Evolutionary conservation across 2,113 vertebrate genomes (phyloP).

Genomic region (Pluvianellus socialis): DNA sequence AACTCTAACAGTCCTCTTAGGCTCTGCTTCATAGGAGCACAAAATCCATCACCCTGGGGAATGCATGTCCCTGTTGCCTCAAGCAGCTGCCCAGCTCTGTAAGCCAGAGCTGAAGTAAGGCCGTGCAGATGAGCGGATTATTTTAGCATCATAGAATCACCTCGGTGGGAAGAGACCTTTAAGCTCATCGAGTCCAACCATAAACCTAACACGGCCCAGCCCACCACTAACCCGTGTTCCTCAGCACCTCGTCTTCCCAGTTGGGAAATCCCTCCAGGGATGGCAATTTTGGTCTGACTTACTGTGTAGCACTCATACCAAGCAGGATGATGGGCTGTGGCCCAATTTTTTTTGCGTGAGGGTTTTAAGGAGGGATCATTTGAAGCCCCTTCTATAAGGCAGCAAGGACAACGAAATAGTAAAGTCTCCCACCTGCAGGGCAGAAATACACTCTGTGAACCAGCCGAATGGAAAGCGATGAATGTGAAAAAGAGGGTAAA

Average conservation of each 20-base stretch:
- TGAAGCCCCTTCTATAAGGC: not conserved
- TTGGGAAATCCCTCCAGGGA: too few relatives aligned
- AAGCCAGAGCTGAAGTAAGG: not conserved
- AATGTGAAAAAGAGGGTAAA: not conserved
- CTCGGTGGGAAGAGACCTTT: too few relatives aligned
- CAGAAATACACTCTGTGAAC: not conserved
- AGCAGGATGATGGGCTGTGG: not conserved
- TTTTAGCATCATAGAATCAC: not conserved
- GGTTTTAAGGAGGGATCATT: not conserved
- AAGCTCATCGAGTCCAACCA: too few relatives aligned
- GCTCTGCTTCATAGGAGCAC: too few relatives aligned
- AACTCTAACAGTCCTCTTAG: too few relatives aligned
- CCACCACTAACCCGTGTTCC: too few relatives aligned
- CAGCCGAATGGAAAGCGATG: not conserved
- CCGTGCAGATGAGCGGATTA: accelerated
- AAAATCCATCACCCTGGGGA: not conserved
- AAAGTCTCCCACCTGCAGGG: not conserved
- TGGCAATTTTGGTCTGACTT: not conserved
- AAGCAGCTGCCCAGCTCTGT: not conserved
- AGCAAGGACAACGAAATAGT: not conserved
- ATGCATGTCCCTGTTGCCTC: accelerated
- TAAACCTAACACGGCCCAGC: too few relatives aligned
- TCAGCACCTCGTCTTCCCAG: too few relatives aligned
- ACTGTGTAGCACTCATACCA: too few relatives aligned
- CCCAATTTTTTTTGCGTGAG: not conserved